Evolutionary conservation across 2,888 invertebrate species (phyloP), one percentile per base, ranked within the genome.

Genomic region (Brachypalpus laphriformis): DNA sequence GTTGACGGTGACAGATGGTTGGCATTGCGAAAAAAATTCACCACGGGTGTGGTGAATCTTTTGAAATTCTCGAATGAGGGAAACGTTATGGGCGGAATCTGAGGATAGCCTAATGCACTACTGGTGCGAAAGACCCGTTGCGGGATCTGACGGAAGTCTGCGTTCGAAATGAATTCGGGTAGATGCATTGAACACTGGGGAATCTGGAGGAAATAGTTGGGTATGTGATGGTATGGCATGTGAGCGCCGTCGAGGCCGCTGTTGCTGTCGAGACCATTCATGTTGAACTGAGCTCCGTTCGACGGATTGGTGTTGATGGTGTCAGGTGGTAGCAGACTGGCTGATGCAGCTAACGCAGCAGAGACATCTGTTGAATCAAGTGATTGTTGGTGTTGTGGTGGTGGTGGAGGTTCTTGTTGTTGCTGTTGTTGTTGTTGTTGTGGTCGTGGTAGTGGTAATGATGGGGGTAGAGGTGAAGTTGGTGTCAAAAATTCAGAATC

Each of bases 41-140:
- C 89, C 87, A 91, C 90, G 71, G 92, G 91, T 77, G 90, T 89
- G 76, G 91, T 90, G 71, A 91, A 87, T 82, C 89, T 90, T 88
- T 91, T 91, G 82, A 92, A 89, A 80, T 89, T 89, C 82, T 91
- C 90, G 72, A 90, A 90, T 88, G 89, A 89, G 75, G 90, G 88
- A 78, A 88, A 87, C 11, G 81, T 85, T 59, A 81, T 85, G 56
- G 86, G 85, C 56, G 66, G 76, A 56, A 78, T 78, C 68, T 65
- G 82, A 11, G 71, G 42, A 59, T 82, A 86, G 61, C 86, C 88
- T 88, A 89, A 71, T 42, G 88, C 87, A 86, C 89, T 89, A 89
- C 89, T 89, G 68, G 87, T 88, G 66, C 88, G 89, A 78, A 90
- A 90, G 31, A 90, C 85, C 86, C 90, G 88, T 71, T 89, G 88